Evolutionary conservation across 2,888 invertebrate species (phyloP).

Genomic region (Agrenia bidenticulata): DNA sequence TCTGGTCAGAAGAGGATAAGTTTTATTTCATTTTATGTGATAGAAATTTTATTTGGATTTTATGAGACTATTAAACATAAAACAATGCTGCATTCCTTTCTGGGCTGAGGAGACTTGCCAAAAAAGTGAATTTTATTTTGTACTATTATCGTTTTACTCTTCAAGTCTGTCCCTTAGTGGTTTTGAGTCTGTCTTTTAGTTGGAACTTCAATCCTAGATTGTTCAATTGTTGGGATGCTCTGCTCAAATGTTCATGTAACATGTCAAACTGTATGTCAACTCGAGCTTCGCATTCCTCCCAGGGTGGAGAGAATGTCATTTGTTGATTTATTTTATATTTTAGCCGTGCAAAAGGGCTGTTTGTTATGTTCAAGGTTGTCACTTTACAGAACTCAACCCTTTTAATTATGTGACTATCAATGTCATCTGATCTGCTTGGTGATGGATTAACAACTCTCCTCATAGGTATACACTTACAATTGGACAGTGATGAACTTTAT

Average conservation of each 20-base stretch:
- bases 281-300: too few relatives aligned
- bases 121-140: constrained; percentile 9
- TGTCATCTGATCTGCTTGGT: constrained; percentile 16
- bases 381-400: constrained; percentile 1
- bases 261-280: too few relatives aligned
- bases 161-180: too few relatives aligned
- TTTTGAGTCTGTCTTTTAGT: too few relatives aligned
- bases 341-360: constrained; percentile 8
- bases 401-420: constrained; percentile 21
- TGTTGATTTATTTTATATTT: constrained; percentile 1
- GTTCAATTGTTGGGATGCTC: too few relatives aligned
- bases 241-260: too few relatives aligned
- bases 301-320: constrained; percentile 6
- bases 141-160: too few relatives aligned
- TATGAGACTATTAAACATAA: constrained; percentile 27
- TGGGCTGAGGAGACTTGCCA: neutral
- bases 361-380: constrained; percentile 1
- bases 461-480: neutral
- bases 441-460: constrained; percentile 6
- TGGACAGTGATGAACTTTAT: neutral
- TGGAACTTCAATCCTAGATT: too few relatives aligned
- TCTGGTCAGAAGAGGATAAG: neutral
- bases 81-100: constrained; percentile 12
- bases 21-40: constrained; percentile 8
- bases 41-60: constrained; percentile 25